Evolutionary conservation across 2,113 vertebrate species (phyloP), one percentile per base, ranked within the genome.

Genomic region (Hemicordylus capensis): DNA sequence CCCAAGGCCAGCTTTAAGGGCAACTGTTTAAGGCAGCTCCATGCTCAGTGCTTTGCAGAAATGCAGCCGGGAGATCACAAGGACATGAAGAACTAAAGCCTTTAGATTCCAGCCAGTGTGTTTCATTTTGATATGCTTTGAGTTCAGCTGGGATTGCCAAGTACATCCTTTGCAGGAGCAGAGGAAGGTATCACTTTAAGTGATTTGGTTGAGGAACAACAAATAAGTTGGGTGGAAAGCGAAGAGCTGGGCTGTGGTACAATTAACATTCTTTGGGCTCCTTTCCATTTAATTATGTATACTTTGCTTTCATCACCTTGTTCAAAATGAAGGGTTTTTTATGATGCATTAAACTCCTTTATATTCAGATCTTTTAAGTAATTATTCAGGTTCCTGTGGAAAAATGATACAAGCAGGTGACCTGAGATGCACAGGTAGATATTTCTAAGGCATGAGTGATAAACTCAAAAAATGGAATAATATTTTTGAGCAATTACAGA

Each of bases 231-330:
- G n/a, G 14, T 91, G 54, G 39, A 83, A 46, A 69, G 84, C 83
- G 64, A 92, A 46, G 1, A 90, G 85, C 46, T 89, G 0, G 0
- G 81, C 72, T 79, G 59, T 87, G 64, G 19, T 75, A 85, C 90
- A 75, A 78, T 76, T 77, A 87, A 79, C 31, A 58, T 74, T 51
- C 88, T 67, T 91, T 84, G 84, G 85, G 28, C 85, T 56, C 85
- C 61, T 85, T 91, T 86, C 31, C 84, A 22, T 83, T 87, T 88
- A 77, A 85, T 82, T 90, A 79, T 0, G 0, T n/a, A 88, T 58
- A 9, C 5, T 84, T 69, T 37, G 64, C 85, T 79, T 81, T 81
- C 81, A 84, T 85, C 74, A 80, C 22, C 17, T 85, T 89, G 28
- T 79, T 89, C 78, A 76, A 82, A 90, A 78, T 82, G 84, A 79